Base-by-base conservation (phyloP, 1,140 invertebrate species). In the Lordiphosa collinella region DNA sequence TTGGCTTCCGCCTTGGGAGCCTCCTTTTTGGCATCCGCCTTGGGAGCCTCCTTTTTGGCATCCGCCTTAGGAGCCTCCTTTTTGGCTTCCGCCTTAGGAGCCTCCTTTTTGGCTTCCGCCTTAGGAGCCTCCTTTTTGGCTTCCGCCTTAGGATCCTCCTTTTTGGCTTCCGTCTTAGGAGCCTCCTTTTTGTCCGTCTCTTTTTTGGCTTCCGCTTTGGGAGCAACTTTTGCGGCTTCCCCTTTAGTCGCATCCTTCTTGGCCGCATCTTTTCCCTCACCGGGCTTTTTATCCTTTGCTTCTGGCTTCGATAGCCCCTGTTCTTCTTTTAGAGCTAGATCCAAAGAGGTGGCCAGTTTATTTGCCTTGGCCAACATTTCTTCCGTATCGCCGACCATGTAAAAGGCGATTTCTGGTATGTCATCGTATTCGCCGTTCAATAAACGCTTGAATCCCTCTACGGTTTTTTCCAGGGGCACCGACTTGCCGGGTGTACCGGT, bases 321-420 rank as follows among this genome's bases (percentile, higher is more conserved):
- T n/a, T 22, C 32, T 29, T 32, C 8, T 2, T 50, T 44, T 1
- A 9, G 2, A 7, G 38, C 34, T 0, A 12, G 41, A 3, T 59
- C 71, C 69, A 87, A 63, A 11, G 10, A 22, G 9, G 91, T 88
- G 5, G 94, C 94, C 34, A 95, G 87, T 57, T 91, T 91, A 74
- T 93, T 93, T 10, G 95, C 94, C 89, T 96, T 96, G 35, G 91
- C 91, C 41, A 93, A 87, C 0, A 95, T 95, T 74, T 96, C 95
- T 65, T 95, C 94, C 55, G 95, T 93, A 47, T 92, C 92, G 10
- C 95, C 95, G 12, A 96, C 94, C 95, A 96, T 96, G 90, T 96
- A 96, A 89, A 96, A 96, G 3, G 95, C 95, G 3, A 94, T 93
- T 82, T 96, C 95, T 2, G 95, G 95, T 48, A 96, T 90, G 73